These are phyloP conservation scores for Propithecus coquereli DNA, from an alignment of 2,113 vertebrate species.

Conservation along the genomic window DNA sequence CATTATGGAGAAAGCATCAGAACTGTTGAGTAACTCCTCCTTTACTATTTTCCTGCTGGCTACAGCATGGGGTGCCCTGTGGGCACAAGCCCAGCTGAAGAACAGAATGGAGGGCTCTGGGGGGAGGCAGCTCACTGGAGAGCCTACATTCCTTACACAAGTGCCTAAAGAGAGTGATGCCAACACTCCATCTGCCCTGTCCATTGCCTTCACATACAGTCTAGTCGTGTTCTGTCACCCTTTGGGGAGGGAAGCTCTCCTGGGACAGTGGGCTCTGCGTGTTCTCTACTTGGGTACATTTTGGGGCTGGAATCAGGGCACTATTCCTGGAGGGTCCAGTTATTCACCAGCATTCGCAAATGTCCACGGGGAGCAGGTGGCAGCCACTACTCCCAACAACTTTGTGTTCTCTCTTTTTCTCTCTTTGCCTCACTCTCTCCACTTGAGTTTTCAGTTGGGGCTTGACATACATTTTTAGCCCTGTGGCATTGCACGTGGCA, in stretches of 20 bases:
- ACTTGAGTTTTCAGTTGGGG: constrained; percentile 76
- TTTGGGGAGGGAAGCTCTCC: constrained; percentile 71
- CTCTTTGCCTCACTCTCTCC: constrained; percentile 69
- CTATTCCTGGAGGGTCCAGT: constrained; percentile 78
- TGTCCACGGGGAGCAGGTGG: constrained; percentile 59
- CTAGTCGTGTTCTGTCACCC: constrained; percentile 73
- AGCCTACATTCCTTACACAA: constrained; percentile 86
- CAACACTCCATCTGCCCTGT: constrained; percentile 79
- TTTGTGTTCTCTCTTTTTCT: constrained; percentile 71
- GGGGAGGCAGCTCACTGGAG: constrained; percentile 72
- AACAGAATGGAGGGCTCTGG: constrained; percentile 59
- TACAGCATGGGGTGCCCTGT: constrained; percentile 40
- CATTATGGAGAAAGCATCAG: constrained; percentile 67
- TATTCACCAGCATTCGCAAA: constrained; percentile 84
- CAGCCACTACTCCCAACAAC: constrained; percentile 46
- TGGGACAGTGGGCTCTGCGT: constrained; percentile 63
- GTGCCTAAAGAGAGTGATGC: constrained; percentile 86
- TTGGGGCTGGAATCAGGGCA: constrained; percentile 73
- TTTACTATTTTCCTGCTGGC: constrained; percentile 59
- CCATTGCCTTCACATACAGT: constrained; percentile 79
- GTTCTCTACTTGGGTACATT: constrained; percentile 59
- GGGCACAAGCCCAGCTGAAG: constrained; percentile 55
- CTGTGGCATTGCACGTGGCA: constrained; percentile 76
- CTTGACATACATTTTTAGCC: constrained; percentile 75
- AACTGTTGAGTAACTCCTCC: constrained; percentile 68